Evolutionary conservation across 2,888 invertebrate genomes (phyloP), one percentile per base, ranked within the genome.

Genomic region (Watsonalla binaria): DNA sequence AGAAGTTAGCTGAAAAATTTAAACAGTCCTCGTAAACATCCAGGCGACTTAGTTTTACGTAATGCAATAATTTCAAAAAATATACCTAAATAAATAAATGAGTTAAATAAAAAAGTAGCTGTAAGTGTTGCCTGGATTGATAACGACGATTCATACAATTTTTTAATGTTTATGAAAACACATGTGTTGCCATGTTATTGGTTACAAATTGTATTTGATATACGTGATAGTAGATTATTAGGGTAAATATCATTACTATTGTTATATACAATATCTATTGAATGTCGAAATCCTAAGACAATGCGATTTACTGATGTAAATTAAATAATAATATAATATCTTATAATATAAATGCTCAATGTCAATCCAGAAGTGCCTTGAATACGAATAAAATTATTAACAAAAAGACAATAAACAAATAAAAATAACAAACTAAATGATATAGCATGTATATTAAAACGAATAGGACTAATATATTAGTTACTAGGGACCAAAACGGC

Each of bases 291-390:
- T 73, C 24, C 24, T 24, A 24, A 24, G 24, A 24, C 24, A 24
- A 24, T 65, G 60, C 50, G 51, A 47, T 50, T 56, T 49, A 54
- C 48, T 54, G 24, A 46, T 39, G 15, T 37, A 67, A 69, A 66
- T 66, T 70, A 62, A 68, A 70, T 68, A 63, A 61, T 70, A 63
- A 63, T 63, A 60, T 66, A 66, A 61, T 58, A 61, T 46, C 45
- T 66, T 58, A 62, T 62, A 57, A 66, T 61, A 63, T 61, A 59
- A 70, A 66, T 68, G 86, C 88, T 86, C 88, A 86, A 87, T 89
- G 88, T 88, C 88, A 87, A 85, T 89, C 85, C 78, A 68, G 66
- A 70, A 77, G 86, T 86, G 84, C 85, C 85, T 86, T 81, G 72
- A 60, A 66, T 65, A 65, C 64, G 58, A 62, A 66, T 57, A 56